Evolutionary conservation across 2,888 invertebrate genomes (phyloP), one percentile per base, ranked within the genome.

Genomic region (Halictus quadricinctus): DNA sequence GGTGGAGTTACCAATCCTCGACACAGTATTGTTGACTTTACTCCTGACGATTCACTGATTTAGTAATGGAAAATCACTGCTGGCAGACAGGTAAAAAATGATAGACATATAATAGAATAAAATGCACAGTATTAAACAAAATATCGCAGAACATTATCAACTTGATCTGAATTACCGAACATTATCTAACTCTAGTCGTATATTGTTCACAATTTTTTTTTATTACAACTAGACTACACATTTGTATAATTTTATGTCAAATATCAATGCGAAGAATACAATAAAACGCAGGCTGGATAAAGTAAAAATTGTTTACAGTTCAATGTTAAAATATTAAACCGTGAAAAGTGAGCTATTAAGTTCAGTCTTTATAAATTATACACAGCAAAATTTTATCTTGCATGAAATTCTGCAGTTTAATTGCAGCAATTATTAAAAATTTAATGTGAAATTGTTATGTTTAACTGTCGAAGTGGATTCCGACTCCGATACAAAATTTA

Each of bases 1-100:
- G 97, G 97, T 97, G 97, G 97, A 97, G 97, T 97, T 97, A 97
- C 97, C 97, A 97, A 95, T 95, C 96, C 96, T 96, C 93, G 91
- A 91, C 90, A 90, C 93, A 88, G 87, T 89, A 85, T 87, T 72
- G 18, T 50, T n/a, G 36, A 66, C 46, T 60, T 70, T 72, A 58
- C 36, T 54, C 50, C 7, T 72, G n/a, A 41, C 70, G 75, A 73
- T 58, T 46, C 50, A 48, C 36, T 8, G n/a, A 66, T 18, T 66
- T 15, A 4, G n/a, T 12, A 2, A 66, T 46, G 12, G 50, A 36
- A 36, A 36, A 36, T 50, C 21, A 15, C 18, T 7, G 36, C 6
- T 64, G 64, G 64, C 15, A 64, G 5, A 64, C 64, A 29, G 25
- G 29, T n/a, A 12, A 76, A 13, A 54, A 5, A 74, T 43, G 8